Base-by-base conservation (phyloP, 2,888 invertebrate species). In the Poecilobothrus nobilitatus region DNA sequence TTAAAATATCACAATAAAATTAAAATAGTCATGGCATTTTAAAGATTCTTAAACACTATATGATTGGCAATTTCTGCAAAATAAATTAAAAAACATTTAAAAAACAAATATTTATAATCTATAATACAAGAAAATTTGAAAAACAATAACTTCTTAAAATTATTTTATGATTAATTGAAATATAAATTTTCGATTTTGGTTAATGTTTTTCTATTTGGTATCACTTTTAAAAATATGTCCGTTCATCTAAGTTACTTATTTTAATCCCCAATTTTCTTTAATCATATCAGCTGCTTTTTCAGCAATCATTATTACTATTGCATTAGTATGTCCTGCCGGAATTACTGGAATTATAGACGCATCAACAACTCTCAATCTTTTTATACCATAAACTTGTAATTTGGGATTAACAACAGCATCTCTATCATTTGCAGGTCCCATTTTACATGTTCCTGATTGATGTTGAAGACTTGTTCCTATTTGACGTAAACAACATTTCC, bases 381-480 rank as follows among this genome's bases (percentile, higher is more conserved):
- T 72, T 5, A 87, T 77, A 0, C 87, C 87, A 73, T 86, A 78
- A 0, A 87, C 86, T 64, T 73, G 78, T 7, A 91, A 79, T 74
- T 88, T 82, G 0, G 85, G 81, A 76, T 89, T 86, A 0, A 89
- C 89, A 0, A 90, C 86, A 0, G 88, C 86, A 0, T 83, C 81
- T 0, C 83, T 78, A 75, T 89, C 89, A 0, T 78, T 75, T 0
- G 74, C 66, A 0, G 87, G 86, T 0, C 89, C 89, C 89, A 90
- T 89, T 78, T 87, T 88, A 73, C 89, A 88, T 0, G 89, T 89
- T 1, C 88, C 85, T 66, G 84, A 84, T 79, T 89, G 88, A 77
- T 90, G 90, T 71, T 90, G 90, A 72, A 91, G 80, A 66, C 89
- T 90, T 68, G 89, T 87, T 8, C 89, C 88, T 21, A 89, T 86